Base-by-base conservation (phyloP, 1,140 invertebrate species). In the Berghia stephanieae region DNA sequence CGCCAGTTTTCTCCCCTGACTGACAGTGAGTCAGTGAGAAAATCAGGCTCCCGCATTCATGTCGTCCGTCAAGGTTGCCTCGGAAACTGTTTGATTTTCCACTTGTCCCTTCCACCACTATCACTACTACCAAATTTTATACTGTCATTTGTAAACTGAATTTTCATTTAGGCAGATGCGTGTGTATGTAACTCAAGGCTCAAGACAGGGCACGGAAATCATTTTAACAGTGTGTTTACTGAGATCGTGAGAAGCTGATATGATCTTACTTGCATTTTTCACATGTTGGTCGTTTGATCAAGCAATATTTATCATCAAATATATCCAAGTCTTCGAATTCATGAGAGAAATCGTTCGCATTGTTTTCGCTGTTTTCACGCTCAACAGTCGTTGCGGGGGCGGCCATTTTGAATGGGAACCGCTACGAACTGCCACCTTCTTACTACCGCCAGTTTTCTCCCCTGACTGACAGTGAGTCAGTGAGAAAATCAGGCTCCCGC, bases 221-320 rank as follows among this genome's bases (percentile, higher is more conserved):
- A 49, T 13, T 49, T 13, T 13, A 49, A 49, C 13, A 49, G 13
- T n/a, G 13, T 49, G n/a, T 49, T 49, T 49, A 13, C 46, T n/a
- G 13, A 49, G 13, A 49, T 49, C n/a, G n/a, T 49, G 27, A 31
- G 8, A 66, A 13, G 31, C 27, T 13, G 8, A 21, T 66, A 66
- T 16, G 10, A 27, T 63, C 72, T n/a, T 75, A 75, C 72, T 60
- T 75, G 55, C 72, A 75, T 43, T 40, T 57, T n/a, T 75, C 38
- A 66, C 72, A 75, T 1, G 55, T 63, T 27, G 72, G 55, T 21
- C 72, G 36, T 75, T 75, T 75, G 18, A 44, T 8, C 27, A 44
- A 16, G 44, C 3, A n/a, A 60, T n/a, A 43, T 3, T 31, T 57
- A 18, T 66, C 57, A 8, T 60, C 72, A 49, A 60, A 60, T 27